phyloP scores from a whole-genome alignment of 2,113 vertebrate genomes.

The Cephalopholis sonnerati region DNA sequence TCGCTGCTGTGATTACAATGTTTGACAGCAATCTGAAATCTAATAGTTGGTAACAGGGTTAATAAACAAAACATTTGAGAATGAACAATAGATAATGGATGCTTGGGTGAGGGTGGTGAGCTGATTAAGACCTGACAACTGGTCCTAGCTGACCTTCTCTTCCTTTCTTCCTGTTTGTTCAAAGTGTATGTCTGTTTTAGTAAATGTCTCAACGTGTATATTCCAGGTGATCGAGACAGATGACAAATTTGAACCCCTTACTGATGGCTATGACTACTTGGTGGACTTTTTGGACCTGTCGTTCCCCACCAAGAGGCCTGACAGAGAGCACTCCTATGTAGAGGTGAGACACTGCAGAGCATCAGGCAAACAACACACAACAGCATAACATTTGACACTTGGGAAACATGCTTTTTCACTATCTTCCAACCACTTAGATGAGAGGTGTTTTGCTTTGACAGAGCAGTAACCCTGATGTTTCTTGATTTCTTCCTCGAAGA shows the following conservation, averaged over 20 bases:
- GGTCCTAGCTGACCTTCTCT: neutral
- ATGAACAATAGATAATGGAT: no score
- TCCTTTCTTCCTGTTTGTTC: neutral
- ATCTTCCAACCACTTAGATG: neutral
- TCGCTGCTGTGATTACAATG: no score
- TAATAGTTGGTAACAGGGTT: no score
- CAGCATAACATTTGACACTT: neutral
- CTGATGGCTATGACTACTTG: constrained; percentile 81
- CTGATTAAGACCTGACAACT: neutral
- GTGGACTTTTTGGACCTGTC: constrained; percentile 86
- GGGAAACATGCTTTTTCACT: no score
- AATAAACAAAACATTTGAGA: no score
- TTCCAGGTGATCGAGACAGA: constrained; percentile 86
- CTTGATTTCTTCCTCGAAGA: constrained; percentile 54
- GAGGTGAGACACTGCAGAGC: constrained; percentile 50
- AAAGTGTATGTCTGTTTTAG: neutral
- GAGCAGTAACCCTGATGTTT: neutral
- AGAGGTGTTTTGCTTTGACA: neutral
- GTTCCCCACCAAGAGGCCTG: constrained; percentile 80
- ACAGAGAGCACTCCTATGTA: constrained; percentile 77
- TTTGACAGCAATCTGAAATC: no score
- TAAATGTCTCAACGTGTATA: neutral
- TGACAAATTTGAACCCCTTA: constrained; percentile 78
- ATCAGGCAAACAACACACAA: neutral
- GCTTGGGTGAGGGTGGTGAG: no score